phyloP scores from a whole-genome alignment of 2,888 invertebrate genomes.

The Perithous albicinctus region DNA sequence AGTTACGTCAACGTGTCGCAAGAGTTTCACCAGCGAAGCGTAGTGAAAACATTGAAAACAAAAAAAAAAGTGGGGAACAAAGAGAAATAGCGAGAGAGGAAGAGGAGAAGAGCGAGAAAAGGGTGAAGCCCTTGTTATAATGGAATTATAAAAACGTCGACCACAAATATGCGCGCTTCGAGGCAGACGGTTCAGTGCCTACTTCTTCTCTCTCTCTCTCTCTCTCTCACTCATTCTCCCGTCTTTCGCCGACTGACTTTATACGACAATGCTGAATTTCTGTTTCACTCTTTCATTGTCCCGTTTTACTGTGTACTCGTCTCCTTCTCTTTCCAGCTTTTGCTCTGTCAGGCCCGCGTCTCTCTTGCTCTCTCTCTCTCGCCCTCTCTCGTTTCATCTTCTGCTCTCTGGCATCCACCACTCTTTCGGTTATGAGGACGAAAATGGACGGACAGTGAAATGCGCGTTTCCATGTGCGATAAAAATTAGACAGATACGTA shows the following conservation, averaged over 20 bases:
- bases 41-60: slow-evolving; percentile 50
- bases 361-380: no score
- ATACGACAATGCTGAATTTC: slow-evolving; percentile 7
- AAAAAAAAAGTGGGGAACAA: background rate
- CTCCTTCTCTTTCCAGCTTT: slow-evolving; percentile 6
- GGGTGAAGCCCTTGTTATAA: slow-evolving; percentile 55
- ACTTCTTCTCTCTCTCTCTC: slow-evolving; percentile 2
- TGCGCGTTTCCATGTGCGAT: slow-evolving; percentile 41
- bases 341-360: slow-evolving; percentile 12
- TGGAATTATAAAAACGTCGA: slow-evolving; percentile 67
- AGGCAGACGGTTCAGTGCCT: slow-evolving; percentile 52
- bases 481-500: slow-evolving; percentile 60
- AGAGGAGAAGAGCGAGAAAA: slow-evolving; percentile 29
- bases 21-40: slow-evolving; percentile 41
- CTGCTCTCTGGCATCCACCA: background rate
- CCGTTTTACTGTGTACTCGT: slow-evolving; percentile 5
- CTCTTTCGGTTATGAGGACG: slow-evolving; percentile 1
- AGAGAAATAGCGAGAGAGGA: background rate
- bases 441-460: slow-evolving; percentile 19
- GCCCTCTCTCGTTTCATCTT: background rate
- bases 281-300: slow-evolving; percentile 13
- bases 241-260: slow-evolving; percentile 2
- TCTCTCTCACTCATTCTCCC: background rate
- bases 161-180: slow-evolving; percentile 65
- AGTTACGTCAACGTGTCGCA: slow-evolving; percentile 46